Percentiles rank a stretch among this genome's conserved stretches.
Conservation (phyloP, 2,113 vertebrate species). For the Rhea pennata region DNA sequence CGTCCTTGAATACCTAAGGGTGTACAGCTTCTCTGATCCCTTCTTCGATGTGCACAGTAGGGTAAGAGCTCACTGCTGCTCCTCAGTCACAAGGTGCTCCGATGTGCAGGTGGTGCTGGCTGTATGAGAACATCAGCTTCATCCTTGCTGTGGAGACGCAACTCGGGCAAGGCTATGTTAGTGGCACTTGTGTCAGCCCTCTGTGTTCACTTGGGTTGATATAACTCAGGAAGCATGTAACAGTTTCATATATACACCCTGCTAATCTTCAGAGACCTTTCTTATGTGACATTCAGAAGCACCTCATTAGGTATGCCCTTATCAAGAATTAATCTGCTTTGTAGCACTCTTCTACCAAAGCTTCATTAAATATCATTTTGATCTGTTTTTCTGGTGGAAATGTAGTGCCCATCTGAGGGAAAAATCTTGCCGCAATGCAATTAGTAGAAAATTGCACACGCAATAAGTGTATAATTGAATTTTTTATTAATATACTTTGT, state of each 20-base stretch:
- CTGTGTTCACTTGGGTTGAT: rapidly evolving
- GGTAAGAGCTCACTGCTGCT: too few relatives aligned
- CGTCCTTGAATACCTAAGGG: too few relatives aligned
- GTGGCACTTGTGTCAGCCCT: neutral
- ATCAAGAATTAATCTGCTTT: neutral
- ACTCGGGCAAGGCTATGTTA: neutral
- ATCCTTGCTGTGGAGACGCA: neutral
- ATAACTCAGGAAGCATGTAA: neutral
- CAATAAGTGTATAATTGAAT: constrained; percentile 13
- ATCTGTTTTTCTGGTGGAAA: neutral
- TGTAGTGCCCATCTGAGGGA: neutral
- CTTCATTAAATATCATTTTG: neutral
- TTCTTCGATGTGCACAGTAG: too few relatives aligned
- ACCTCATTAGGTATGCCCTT: neutral
- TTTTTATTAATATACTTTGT: neutral
- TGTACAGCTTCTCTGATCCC: too few relatives aligned
- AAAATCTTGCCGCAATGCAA: neutral
- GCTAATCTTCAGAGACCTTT: neutral
- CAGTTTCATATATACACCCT: neutral
- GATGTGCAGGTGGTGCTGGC: neutral
- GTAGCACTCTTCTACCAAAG: neutral
- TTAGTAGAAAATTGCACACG: neutral
- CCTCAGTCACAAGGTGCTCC: neutral
- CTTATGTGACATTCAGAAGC: neutral
- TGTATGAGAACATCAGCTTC: neutral